phyloP scores from a whole-genome alignment of 2,888 invertebrate species.

The Acleris literana region DNA sequence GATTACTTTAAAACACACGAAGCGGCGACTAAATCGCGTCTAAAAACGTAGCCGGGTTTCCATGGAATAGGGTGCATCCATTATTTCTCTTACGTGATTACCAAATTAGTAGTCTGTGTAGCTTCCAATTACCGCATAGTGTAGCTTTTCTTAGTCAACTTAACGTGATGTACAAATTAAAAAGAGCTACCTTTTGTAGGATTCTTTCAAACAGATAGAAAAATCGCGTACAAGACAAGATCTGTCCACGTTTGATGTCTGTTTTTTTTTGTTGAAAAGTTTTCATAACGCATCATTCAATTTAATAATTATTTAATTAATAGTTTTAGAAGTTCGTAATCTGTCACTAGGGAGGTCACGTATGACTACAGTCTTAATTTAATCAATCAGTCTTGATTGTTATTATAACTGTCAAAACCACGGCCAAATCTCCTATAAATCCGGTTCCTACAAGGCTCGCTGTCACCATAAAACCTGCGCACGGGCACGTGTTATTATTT shows the following conservation, averaged over 20 bases:
- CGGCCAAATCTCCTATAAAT: slow-evolving; percentile 25
- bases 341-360: too few species aligned
- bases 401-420: slow-evolving; percentile 26
- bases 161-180: slow-evolving; percentile 22
- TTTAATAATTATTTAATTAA: too few species aligned
- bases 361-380: too few species aligned
- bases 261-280: too few species aligned
- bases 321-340: too few species aligned
- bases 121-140: slow-evolving; percentile 29
- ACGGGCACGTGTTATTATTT: slow-evolving; percentile 55
- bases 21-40: slow-evolving; percentile 12
- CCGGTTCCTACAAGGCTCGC: slow-evolving; percentile 20
- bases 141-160: slow-evolving; percentile 18
- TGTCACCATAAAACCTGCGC: slow-evolving; percentile 33
- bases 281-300: too few species aligned
- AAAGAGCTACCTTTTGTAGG: neutral
- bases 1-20: neutral
- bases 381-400: neutral
- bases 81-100: slow-evolving; percentile 30
- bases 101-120: slow-evolving; percentile 28
- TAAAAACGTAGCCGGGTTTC: neutral
- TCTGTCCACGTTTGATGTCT: neutral
- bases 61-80: neutral
- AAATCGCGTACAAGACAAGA: neutral
- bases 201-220: neutral